A percentile compares a stretch with the other conserved stretches of the same genome.
Evolutionary conservation across 2,113 vertebrate species (phyloP).

Genomic region (Fulmarus glacialis): DNA sequence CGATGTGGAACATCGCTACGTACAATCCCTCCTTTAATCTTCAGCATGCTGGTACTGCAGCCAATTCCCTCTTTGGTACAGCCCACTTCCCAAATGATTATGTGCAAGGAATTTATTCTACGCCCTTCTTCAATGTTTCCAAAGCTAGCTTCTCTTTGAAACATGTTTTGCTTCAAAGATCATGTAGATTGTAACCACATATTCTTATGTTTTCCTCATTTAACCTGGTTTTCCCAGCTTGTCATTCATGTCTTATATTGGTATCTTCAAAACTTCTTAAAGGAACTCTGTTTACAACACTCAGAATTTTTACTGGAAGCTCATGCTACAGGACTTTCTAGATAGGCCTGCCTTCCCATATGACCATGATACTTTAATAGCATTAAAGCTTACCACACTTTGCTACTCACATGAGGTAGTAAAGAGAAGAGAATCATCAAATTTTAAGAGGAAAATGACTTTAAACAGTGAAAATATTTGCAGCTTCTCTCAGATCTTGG

Average conservation of each 20-base stretch:
- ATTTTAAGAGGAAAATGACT: not conserved
- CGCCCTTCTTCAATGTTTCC: not conserved
- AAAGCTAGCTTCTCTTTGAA: not conserved
- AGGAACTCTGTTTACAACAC: not conserved
- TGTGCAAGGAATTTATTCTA: not conserved
- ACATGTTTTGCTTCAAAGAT: not conserved
- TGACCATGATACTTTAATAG: not conserved
- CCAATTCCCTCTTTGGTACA: not conserved
- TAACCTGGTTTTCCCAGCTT: not conserved
- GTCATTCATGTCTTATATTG: not conserved
- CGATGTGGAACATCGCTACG: fast-evolving
- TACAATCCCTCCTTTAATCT: not conserved
- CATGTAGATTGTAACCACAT: fast-evolving
- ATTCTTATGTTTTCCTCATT: not conserved
- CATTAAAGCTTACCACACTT: not conserved
- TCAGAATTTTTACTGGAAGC: not conserved
- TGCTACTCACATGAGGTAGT: not conserved
- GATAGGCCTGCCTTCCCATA: not conserved
- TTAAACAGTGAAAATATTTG: not conserved
- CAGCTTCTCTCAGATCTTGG: not conserved
- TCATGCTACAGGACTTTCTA: not conserved
- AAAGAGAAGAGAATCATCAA: not conserved
- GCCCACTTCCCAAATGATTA: not conserved
- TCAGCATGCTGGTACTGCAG: not conserved
- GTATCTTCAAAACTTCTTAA: not conserved